These are phyloP conservation scores for Eurystomus gularis DNA, from an alignment of 2,113 vertebrate species.

Conservation along the genomic window DNA sequence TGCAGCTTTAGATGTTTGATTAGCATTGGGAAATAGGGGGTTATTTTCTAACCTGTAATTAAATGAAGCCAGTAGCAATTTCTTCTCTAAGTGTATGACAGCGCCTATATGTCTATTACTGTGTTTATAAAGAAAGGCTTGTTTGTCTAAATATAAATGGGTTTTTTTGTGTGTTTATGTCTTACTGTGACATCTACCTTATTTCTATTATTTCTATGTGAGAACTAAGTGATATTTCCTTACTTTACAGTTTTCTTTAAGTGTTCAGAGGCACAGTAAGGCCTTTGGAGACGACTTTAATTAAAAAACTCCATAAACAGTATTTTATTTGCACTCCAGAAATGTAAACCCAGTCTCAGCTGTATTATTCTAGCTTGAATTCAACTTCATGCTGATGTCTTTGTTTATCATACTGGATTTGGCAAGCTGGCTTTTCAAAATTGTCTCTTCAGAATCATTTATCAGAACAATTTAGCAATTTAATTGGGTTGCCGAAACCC, in stretches of 20 bases:
- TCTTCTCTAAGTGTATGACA: neutral
- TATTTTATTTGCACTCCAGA: neutral
- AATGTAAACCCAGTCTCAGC: neutral
- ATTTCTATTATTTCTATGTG: neutral
- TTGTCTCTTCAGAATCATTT: neutral
- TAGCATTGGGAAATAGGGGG: neutral
- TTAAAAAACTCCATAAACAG: neutral
- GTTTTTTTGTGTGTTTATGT: neutral
- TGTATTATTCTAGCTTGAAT: neutral
- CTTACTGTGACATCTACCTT: neutral
- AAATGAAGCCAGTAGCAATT: neutral
- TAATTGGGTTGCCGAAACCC: neutral
- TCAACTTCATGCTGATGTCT: neutral
- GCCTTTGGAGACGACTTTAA: neutral
- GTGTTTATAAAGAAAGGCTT: slow-evolving; percentile 25
- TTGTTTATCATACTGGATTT: neutral
- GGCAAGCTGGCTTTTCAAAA: neutral
- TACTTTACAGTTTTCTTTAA: neutral
- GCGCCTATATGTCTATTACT: neutral
- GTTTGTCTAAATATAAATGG: neutral
- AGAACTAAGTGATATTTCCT: neutral
- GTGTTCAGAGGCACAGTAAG: neutral
- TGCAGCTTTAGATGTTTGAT: neutral
- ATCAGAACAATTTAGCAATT: neutral
- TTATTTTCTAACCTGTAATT: slow-evolving; percentile 28